Conservation (phyloP, 2,113 vertebrate species). For the Barbus barbus region DNA sequence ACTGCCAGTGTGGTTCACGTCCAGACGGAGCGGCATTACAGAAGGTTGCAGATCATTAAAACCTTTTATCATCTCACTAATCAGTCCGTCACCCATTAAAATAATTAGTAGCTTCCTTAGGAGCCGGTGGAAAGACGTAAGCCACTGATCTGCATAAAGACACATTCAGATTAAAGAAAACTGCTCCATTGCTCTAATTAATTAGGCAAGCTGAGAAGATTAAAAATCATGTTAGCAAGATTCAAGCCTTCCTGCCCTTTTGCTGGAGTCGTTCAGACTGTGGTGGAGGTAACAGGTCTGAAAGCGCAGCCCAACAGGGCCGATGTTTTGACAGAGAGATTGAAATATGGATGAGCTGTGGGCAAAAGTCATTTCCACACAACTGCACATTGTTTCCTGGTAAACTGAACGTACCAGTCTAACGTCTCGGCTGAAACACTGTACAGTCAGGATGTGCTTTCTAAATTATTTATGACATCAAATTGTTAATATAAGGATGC, state of each 20-base stretch:
- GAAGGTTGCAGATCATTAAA: constrained; percentile 43
- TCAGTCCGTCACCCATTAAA: constrained; percentile 28
- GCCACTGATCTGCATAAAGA: constrained; percentile 34
- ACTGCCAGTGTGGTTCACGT: constrained; percentile 37
- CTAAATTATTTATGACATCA: not conserved
- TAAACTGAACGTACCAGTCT: not conserved
- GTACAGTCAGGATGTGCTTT: not conserved
- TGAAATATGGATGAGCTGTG: constrained; percentile 21
- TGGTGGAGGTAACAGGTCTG: constrained; percentile 23
- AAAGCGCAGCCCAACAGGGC: not conserved
- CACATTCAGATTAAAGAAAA: constrained; percentile 39
- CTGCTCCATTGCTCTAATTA: constrained; percentile 33
- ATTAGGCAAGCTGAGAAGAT: constrained; percentile 44
- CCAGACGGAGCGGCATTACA: constrained; percentile 29
- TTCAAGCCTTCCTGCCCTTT: constrained; percentile 17
- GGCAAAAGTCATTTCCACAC: too few species aligned
- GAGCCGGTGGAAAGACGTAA: not conserved
- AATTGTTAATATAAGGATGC: not conserved
- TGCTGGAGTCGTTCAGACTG: not conserved
- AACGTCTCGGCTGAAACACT: not conserved
- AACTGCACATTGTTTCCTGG: constrained; percentile 2
- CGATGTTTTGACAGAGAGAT: not conserved
- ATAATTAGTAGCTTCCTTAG: constrained; percentile 35
- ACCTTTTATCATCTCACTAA: constrained; percentile 47
- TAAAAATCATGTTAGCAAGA: constrained; percentile 31